phyloP scores from a whole-genome alignment of 2,888 invertebrate species.

The Himalopsyche tibetana region DNA sequence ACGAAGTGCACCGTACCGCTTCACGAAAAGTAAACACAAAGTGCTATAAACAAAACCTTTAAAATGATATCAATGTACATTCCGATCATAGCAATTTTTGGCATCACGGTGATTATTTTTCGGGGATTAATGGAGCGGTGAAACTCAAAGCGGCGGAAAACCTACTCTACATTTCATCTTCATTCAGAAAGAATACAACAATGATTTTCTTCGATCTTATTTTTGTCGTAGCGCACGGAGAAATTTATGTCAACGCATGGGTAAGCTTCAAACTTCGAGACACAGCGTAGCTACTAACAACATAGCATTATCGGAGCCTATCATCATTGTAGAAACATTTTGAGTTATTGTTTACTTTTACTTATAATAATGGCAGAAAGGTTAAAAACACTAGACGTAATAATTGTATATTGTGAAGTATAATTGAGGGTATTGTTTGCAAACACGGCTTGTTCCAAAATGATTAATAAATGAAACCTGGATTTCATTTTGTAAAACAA shows the following conservation, averaged over 20 bases:
- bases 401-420: too few species aligned
- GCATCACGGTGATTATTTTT: background rate
- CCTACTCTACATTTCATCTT: background rate
- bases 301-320: too few species aligned
- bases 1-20: too few species aligned
- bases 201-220: conserved; percentile 7
- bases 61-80: background rate
- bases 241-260: conserved; percentile 34
- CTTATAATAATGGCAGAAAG: too few species aligned
- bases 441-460: too few species aligned
- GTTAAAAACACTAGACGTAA: too few species aligned
- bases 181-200: background rate
- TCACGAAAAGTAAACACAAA: background rate
- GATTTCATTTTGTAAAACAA: too few species aligned
- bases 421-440: too few species aligned
- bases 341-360: too few species aligned
- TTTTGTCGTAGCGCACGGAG: background rate
- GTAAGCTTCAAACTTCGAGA: background rate
- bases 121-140: conserved; percentile 20
- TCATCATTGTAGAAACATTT: too few species aligned
- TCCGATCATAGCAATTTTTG: background rate
- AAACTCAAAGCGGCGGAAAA: conserved; percentile 6
- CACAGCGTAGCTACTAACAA: too few species aligned
- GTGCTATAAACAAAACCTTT: background rate
- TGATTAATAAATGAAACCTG: too few species aligned